Base-by-base conservation (phyloP, 2,797 vertebrate species). In the Setipinna tenuifilis region DNA sequence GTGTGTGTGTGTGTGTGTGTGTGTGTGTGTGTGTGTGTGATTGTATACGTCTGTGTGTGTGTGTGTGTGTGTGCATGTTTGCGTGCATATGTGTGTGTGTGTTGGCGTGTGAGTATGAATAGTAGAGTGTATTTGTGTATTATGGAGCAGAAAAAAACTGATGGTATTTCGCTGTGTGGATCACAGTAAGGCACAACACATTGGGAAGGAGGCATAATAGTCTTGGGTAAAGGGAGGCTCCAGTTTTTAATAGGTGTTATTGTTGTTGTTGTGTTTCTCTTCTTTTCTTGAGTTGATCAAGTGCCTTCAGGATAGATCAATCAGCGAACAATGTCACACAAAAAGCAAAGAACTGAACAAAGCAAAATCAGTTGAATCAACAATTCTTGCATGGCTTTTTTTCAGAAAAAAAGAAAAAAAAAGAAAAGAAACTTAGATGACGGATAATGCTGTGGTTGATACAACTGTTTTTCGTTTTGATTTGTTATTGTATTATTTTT, bases 271-370 rank as follows among this genome's bases (percentile, higher is more conserved):
- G 84, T 91, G 88, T 91, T 87, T 82, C 88, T 78, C 31, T 78
- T 78, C 71, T 85, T 87, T 88, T 91, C 89, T 68, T 85, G 87
- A 89, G 89, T 92, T 93, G 90, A 95, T 95, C 91, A 97, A 98
- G 98, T 98, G 98, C 98, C 98, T 99, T 98, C 93, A 94, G 94
- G 89, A 95, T 90, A 93, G 87, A 91, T 88, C 86, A 90, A 85
- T 91, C 89, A 91, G 90, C 61, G 61, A 94, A 92, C 89, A 92
- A 91, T 31, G 92, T 89, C 89, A 86, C 94, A 92, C 92, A 94
- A 93, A 88, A 82, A 35, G 71, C 82, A 91, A 90, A 81, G 35
- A 89, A 89, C 90, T 87, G 46, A 92, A 83, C 44, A 16, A 83
- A 87, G 71, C 82, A 78, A 44, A 78, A 81, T 68, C 35, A 78